Evolutionary conservation across 2,113 vertebrate species (phyloP).

Genomic region (Kobus ellipsiprymnus): DNA sequence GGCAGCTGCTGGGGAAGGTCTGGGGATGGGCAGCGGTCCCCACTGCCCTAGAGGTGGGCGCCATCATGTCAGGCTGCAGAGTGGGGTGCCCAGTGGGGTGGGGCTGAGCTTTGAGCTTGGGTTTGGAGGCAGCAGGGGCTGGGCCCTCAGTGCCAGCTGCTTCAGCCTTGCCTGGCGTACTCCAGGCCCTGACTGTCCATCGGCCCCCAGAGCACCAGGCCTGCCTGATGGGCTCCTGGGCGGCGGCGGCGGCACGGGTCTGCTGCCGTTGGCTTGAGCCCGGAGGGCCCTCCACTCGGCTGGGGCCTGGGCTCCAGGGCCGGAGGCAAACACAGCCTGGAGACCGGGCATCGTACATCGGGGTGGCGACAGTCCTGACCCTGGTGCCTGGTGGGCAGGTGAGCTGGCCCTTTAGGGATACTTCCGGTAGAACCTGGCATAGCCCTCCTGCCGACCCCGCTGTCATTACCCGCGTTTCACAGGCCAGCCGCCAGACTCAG

Average conservation of each 20-base stretch:
- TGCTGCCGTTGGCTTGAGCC: accelerated
- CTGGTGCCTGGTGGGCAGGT: accelerated
- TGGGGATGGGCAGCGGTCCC: accelerated
- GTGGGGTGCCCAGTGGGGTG: accelerated
- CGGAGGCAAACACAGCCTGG: not conserved
- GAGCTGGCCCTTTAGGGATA: not conserved
- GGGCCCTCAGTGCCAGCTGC: too few species aligned
- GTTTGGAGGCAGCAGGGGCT: too few species aligned
- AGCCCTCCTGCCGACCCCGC: accelerated
- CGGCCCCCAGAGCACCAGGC: not conserved
- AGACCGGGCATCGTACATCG: accelerated
- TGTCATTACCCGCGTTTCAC: accelerated
- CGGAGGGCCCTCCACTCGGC: accelerated
- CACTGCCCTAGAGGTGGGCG: accelerated
- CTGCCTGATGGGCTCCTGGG: accelerated
- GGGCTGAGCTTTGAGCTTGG: not conserved
- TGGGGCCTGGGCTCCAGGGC: not conserved
- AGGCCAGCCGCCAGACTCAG: not conserved
- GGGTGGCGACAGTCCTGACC: accelerated
- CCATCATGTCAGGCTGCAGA: not conserved
- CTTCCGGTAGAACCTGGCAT: accelerated
- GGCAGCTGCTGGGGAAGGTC: accelerated
- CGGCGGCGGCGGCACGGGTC: accelerated
- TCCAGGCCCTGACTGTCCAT: accelerated
- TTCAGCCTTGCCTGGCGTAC: too few species aligned